These are phyloP conservation scores for Limnephilus rhombicus DNA, from an alignment of 2,888 invertebrate species.

Conservation along the genomic window DNA sequence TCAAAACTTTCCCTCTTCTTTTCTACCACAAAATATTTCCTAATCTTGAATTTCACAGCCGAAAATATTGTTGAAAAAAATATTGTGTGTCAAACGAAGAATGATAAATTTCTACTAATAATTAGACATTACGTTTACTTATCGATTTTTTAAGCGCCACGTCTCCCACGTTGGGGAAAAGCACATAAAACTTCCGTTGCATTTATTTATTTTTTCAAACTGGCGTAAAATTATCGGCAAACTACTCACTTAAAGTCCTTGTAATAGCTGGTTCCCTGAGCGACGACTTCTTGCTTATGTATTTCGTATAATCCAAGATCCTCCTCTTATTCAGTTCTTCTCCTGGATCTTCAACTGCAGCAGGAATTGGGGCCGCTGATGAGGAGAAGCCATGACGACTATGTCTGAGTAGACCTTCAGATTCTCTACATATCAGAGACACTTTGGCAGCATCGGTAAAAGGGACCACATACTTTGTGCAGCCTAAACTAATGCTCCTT, in stretches of 20 bases:
- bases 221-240: not conserved
- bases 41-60: not conserved
- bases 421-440: conserved; percentile 5
- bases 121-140: not conserved
- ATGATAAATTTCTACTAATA: not conserved
- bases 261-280: conserved; percentile 73
- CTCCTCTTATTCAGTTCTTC: conserved; percentile 47
- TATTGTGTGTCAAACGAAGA: not conserved
- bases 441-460: conserved; percentile 4
- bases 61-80: not conserved
- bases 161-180: no score
- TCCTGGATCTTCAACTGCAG: conserved; percentile 30
- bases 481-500: not conserved
- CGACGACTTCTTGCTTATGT: conserved; percentile 71
- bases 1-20: no score
- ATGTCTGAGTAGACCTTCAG: not conserved
- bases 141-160: no score
- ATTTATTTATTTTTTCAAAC: no score
- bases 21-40: not conserved
- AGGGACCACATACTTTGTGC: conserved; percentile 6
- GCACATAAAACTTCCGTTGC: no score
- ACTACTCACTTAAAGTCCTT: conserved; percentile 73
- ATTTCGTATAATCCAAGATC: conserved; percentile 71
- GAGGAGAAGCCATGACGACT: conserved; percentile 42
- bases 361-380: conserved; percentile 29